Conservation (phyloP, 1,140 invertebrate genomes). For the Diuraphis noxia region DNA sequence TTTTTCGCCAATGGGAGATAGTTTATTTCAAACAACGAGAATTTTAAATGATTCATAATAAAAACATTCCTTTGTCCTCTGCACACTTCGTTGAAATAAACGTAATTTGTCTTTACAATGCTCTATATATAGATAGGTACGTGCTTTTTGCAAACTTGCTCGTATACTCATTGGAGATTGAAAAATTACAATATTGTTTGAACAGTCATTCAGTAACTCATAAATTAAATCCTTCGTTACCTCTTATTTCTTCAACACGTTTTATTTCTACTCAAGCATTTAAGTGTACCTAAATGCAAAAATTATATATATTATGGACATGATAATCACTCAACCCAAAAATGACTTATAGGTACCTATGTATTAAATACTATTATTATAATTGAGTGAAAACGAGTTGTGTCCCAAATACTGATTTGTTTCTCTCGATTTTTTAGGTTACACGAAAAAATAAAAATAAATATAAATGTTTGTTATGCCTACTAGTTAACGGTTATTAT, state of each 20-base stretch:
- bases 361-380: background rate
- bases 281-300: background rate
- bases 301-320: too few relatives aligned
- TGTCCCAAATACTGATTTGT: too few relatives aligned
- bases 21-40: conserved; percentile 34
- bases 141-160: background rate
- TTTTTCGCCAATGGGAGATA: conserved; percentile 52
- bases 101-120: background rate
- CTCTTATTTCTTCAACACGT: background rate
- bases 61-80: conserved; percentile 25
- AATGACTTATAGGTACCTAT: background rate
- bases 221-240: background rate
- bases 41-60: conserved; percentile 34
- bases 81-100: background rate
- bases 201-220: background rate
- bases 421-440: too few relatives aligned
- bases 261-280: background rate
- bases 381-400: background rate
- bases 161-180: background rate
- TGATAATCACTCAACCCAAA: background rate
- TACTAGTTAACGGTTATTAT: background rate
- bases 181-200: background rate
- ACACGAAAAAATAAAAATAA: background rate
- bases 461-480: background rate
- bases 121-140: background rate